These are phyloP conservation scores for Athripsodes cinereus DNA, from an alignment of 2,888 invertebrate genomes.

Conservation along the genomic window DNA sequence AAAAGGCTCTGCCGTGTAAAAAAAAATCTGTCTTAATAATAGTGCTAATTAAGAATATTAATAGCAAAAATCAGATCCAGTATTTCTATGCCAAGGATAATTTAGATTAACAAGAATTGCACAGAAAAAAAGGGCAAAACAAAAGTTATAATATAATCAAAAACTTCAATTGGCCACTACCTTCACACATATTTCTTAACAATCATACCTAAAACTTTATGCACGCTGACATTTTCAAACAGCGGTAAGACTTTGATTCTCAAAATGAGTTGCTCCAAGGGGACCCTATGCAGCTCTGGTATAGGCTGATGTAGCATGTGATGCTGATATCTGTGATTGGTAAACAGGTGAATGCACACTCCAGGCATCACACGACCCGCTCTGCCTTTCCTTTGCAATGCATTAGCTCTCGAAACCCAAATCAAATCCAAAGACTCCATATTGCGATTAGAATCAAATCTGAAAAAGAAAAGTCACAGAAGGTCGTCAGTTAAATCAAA, in stretches of 20 bases:
- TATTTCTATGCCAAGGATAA: too few relatives aligned
- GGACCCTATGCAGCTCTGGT: slow-evolving; percentile 86
- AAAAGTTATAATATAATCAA: too few relatives aligned
- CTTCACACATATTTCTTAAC: too few relatives aligned
- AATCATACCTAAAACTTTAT: slow-evolving; percentile 49
- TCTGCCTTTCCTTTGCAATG: slow-evolving; percentile 81
- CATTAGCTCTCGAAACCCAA: slow-evolving; percentile 89
- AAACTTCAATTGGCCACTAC: too few relatives aligned
- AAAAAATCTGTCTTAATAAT: too few relatives aligned
- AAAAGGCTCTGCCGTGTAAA: too few relatives aligned
- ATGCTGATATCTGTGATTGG: slow-evolving; percentile 60
- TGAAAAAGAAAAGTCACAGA: too few relatives aligned
- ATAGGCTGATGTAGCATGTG: slow-evolving; percentile 68
- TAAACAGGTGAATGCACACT: slow-evolving; percentile 80
- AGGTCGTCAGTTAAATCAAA: too few relatives aligned
- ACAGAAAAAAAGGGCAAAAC: too few relatives aligned
- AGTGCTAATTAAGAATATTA: too few relatives aligned
- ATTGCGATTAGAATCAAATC: slow-evolving; percentile 74
- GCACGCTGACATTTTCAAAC: slow-evolving; percentile 44
- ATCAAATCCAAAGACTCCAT: slow-evolving; percentile 83
- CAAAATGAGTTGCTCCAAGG: slow-evolving; percentile 74
- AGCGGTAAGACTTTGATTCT: slow-evolving; percentile 65
- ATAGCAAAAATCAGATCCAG: too few relatives aligned
- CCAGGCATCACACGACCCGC: slow-evolving; percentile 90
- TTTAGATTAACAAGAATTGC: too few relatives aligned